Base-by-base conservation (phyloP, 2,113 vertebrate species). In the Sinocyclocheilus rhinocerous region DNA sequence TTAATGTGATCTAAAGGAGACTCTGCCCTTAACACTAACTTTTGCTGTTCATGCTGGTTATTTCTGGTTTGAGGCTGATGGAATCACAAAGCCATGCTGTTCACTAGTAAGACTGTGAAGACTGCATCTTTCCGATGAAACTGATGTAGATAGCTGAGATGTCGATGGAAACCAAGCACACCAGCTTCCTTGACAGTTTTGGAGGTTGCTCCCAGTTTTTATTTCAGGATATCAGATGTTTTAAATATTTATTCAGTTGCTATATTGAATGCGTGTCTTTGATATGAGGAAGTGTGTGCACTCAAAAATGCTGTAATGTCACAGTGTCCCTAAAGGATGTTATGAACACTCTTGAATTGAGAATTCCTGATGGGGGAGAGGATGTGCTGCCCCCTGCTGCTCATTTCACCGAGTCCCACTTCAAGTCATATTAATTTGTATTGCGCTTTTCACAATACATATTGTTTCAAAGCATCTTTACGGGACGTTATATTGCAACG, bases 381-480 rank as follows among this genome's bases (percentile, higher is more conserved):
- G 36, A 65, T 48, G 39, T 80, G 63, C 80, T 69, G 80, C 63
- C 80, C 80, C 24, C 80, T 82, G 80, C 80, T 50, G 80, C 42
- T 69, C 63, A 82, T 52, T 48, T 82, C 16, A 82, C 12, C 5
- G 16, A 45, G 45, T 48, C 22, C 48, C 57, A 81, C 59, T 4
- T 42, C 2, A 61, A 77, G 11, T 13, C 5, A 42, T n/a, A 42
- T 45, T 73, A 5, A 45, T 73, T 73, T 73, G 36, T n/a, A n/a
- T 45, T 12, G 9, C 1, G 36, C 39, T 13, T 4, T n/a, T 42
- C 20, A n/a, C 39, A n/a, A 45, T 63, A 24, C n/a, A 12, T 9
- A 63, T 63, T 24, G 11, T 73, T 73, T 73, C 20, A 12, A 45
- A 12, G 2, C 18, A 73, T 11, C 36, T 73, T 73, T 50, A 52